Conservation (phyloP, 2,797 vertebrate genomes). For the Pseudotriccus pelzelni region DNA sequence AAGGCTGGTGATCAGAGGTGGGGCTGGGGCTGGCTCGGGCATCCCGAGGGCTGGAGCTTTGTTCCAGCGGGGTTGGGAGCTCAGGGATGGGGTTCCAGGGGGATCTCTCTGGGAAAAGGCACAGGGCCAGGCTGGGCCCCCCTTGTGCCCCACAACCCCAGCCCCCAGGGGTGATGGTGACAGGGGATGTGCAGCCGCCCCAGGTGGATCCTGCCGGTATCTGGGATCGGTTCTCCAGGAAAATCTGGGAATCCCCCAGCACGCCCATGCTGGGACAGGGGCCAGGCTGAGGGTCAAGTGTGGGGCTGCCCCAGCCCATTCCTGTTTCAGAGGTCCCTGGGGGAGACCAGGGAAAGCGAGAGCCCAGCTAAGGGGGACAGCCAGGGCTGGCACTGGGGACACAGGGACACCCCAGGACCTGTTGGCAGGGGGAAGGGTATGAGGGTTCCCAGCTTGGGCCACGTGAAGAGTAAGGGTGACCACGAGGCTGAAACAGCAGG, state of each 20-base stretch:
- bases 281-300: not conserved
- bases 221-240: not conserved
- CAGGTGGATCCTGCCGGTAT: not conserved
- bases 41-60: not conserved
- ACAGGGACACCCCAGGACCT: fast-evolving
- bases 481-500: not conserved
- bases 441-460: fast-evolving
- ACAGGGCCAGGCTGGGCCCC: fast-evolving
- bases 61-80: not conserved
- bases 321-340: fast-evolving
- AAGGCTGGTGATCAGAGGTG: fast-evolving
- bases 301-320: not conserved
- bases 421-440: not conserved
- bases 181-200: fast-evolving
- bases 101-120: fast-evolving
- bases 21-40: too few relatives aligned
- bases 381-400: not conserved
- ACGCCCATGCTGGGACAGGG: fast-evolving
- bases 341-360: fast-evolving
- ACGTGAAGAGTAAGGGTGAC: not conserved
- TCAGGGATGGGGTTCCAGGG: not conserved
- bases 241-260: not conserved
- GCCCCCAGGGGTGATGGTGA: fast-evolving
- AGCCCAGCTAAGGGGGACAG: not conserved
- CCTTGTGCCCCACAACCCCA: not conserved